Base-by-base conservation (phyloP, 2,797 vertebrate species). In the Crotalus adamanteus region DNA sequence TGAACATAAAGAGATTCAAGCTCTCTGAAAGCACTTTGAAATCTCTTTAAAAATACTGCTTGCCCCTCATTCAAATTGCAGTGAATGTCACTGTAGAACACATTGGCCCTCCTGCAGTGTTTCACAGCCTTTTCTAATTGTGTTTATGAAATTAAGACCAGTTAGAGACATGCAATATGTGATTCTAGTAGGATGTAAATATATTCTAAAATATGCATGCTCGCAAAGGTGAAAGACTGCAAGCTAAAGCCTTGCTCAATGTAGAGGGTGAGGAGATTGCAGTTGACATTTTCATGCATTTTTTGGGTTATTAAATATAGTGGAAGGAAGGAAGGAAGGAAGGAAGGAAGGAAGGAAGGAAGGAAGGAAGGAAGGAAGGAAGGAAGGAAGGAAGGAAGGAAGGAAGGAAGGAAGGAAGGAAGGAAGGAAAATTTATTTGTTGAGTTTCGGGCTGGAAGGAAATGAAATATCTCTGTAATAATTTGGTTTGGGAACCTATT, bases 231-330 rank as follows among this genome's bases (percentile, higher is more conserved):
- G 57, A 94, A 91, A 95, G 94, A 96, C 95, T 95, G 93, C 95
- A 95, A 95, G 92, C 95, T 94, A 91, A 96, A 94, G 88, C 83
- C 6, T 31, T 95, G 93, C 95, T 92, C 94, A 95, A 12, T 83
- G 65, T 56, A 59, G 42, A 57, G 22, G 22, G 47, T 37, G 56
- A 83, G 16, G 83, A 91, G 95, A 94, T 96, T 94, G 92, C 60
- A 31, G 18, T 89, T 94, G 95, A 94, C 94, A 94, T 42, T 95
- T 92, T 94, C 73, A 69, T 0, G 0, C 0, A 0, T 94, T 95
- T 96, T 93, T 91, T 96, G 93, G 93, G 93, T 89, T 95, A 93
- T 95, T 93, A 94, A 95, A 93, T 28, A 91, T 93, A 95, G 89
- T 86, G 12, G 12, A 28, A 31, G 28, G 26, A 14, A 14, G 16